These are phyloP conservation scores for Furnarius figulus DNA, from an alignment of 2,113 vertebrate species.

Conservation along the genomic window DNA sequence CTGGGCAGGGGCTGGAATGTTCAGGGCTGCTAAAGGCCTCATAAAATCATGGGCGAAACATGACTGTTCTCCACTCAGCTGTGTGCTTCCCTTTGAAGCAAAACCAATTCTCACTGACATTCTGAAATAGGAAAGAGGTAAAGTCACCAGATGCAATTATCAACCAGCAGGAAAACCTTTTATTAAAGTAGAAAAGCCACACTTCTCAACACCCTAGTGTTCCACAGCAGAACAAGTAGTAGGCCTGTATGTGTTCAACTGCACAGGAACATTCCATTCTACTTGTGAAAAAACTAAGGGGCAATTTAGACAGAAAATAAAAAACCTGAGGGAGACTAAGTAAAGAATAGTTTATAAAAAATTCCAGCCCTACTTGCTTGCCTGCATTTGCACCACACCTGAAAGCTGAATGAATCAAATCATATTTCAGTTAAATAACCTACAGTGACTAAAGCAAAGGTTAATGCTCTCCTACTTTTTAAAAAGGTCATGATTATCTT, in stretches of 20 bases:
- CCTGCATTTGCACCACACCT: background rate
- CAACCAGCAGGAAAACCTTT: background rate
- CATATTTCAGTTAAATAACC: background rate
- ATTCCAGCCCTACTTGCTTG: background rate
- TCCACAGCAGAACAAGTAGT: background rate
- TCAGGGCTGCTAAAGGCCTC: background rate
- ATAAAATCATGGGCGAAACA: background rate
- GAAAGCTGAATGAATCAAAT: background rate
- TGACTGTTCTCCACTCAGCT: background rate
- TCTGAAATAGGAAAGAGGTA: background rate
- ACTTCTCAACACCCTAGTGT: background rate
- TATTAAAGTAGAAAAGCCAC: background rate
- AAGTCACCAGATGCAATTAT: background rate
- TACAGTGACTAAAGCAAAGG: background rate
- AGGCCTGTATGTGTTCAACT: background rate
- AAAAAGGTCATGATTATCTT: background rate
- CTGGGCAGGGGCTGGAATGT: fast-evolving
- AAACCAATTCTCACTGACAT: background rate
- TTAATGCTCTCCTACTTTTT: background rate
- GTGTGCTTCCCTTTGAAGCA: background rate
- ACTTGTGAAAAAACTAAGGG: background rate
- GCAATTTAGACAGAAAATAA: background rate
- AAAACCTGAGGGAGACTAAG: background rate
- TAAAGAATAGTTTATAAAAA: background rate
- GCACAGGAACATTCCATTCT: background rate